Conservation (phyloP, 2,797 vertebrate genomes). For the Lophotriccus pileatus region DNA sequence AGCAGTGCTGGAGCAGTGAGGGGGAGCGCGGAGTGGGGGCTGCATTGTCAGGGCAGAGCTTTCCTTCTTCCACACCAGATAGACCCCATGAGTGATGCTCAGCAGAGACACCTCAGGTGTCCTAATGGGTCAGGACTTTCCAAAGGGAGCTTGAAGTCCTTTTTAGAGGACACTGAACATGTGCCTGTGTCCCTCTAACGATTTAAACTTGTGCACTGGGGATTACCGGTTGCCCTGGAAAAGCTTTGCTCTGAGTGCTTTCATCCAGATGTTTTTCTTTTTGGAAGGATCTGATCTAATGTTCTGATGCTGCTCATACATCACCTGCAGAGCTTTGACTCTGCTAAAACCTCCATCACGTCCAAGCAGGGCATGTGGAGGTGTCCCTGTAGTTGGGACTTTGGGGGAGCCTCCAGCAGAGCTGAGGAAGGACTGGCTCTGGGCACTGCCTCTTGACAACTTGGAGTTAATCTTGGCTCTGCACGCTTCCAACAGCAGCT, state of each 20-base stretch:
- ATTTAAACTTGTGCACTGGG: background rate
- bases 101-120: background rate
- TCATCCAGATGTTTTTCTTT: background rate
- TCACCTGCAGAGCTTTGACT: background rate
- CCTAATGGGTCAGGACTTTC: background rate
- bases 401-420: background rate
- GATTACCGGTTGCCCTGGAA: background rate
- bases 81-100: background rate
- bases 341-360: accelerated
- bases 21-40: background rate
- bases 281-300: background rate
- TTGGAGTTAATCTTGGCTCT: conserved; percentile 36
- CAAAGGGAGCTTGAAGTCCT: background rate
- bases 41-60: background rate
- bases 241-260: background rate
- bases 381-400: background rate
- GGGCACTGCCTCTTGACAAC: background rate
- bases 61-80: background rate
- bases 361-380: accelerated
- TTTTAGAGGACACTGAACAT: background rate
- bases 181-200: background rate
- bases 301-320: background rate
- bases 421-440: background rate
- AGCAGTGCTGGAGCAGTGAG: background rate
- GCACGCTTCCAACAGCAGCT: background rate